Conservation (phyloP, 2,797 vertebrate species). For the Pangasius sanitwongsei region DNA sequence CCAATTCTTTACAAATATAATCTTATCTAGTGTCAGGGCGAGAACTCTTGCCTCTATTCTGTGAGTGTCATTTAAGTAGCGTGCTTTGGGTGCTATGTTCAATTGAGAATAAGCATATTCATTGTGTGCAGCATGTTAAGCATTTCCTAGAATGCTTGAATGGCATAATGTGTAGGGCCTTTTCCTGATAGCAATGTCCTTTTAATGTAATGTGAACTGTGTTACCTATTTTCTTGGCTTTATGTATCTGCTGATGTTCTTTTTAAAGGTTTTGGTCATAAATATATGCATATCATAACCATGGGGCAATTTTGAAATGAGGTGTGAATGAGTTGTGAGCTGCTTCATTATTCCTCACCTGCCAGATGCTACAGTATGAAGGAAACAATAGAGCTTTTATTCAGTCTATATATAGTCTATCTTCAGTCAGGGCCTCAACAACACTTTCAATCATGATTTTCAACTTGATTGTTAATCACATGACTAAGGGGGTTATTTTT, state of each 20-base stretch:
- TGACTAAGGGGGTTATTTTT: background rate
- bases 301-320: background rate
- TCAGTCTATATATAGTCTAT: background rate
- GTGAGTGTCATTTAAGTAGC: background rate
- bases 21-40: background rate
- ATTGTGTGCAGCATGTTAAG: background rate
- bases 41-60: background rate
- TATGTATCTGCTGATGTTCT: background rate
- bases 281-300: background rate
- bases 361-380: background rate
- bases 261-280: no score
- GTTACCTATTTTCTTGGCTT: background rate
- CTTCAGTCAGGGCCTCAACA: background rate
- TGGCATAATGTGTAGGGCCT: background rate
- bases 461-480: background rate
- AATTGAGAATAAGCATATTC: background rate
- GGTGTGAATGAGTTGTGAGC: background rate
- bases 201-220: background rate
- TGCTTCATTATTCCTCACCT: background rate
- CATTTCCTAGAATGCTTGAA: background rate
- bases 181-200: background rate
- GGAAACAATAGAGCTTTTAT: background rate
- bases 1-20: no score
- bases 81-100: background rate
- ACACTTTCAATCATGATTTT: background rate